Conservation (phyloP, 2,113 vertebrate species). For the Eira barbara region DNA sequence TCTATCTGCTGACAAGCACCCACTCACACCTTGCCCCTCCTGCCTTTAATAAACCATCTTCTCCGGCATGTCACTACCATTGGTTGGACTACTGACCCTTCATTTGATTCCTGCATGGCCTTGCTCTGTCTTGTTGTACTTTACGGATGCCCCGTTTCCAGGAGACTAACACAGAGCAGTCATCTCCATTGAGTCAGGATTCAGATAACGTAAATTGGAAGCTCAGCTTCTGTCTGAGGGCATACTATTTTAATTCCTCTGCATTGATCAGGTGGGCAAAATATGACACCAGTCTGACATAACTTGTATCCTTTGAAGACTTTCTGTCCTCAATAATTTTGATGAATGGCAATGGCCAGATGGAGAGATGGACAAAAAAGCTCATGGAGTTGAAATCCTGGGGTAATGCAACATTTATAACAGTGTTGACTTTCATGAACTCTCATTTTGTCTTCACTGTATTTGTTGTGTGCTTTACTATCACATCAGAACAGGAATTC, state of each 20-base stretch:
- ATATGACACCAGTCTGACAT: not conserved
- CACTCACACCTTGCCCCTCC: not conserved
- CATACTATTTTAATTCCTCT: not conserved
- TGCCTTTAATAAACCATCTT: not conserved
- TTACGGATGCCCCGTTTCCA: rapidly evolving
- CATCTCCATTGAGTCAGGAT: not conserved
- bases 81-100: not conserved
- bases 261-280: not conserved
- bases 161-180: rapidly evolving
- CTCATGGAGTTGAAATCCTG: not conserved
- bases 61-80: no score
- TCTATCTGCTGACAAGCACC: not conserved
- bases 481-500: not conserved
- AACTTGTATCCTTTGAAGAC: no score
- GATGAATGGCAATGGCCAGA: not conserved
- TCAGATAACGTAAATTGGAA: not conserved
- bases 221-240: not conserved
- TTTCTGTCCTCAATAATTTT: not conserved
- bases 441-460: not conserved
- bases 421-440: not conserved
- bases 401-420: not conserved
- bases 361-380: not conserved
- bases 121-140: not conserved
- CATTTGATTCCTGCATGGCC: not conserved
- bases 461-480: not conserved